Evolutionary conservation across 2,888 invertebrate genomes (phyloP), one percentile per base, ranked within the genome.

Genomic region (Adelognathus sp.): DNA sequence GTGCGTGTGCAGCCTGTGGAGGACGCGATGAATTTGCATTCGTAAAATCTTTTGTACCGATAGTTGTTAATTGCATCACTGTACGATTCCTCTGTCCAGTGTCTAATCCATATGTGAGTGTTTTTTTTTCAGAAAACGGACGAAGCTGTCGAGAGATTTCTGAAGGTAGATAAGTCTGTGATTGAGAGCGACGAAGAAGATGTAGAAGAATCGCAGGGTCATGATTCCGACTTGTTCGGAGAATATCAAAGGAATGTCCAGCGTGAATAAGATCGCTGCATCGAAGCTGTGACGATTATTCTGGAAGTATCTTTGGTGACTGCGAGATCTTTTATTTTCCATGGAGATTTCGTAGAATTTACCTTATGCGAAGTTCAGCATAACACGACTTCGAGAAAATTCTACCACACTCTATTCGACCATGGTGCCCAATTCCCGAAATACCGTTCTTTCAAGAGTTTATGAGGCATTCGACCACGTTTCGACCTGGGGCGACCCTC

Each of bases 61-160:
- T 70, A 29, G 39, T 56, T 63, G 67, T 73, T 69, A 72, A 73
- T 72, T 73, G 52, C 67, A 36, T 61, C 36, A n/a, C n/a, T 72
- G 44, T 61, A 24, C 21, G 29, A 63, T 66, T 27, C 54, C 41
- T 36, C 36, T 2, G n/a, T 64, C 16, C 24, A 11, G 7, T 29
- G n/a, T 5, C 21, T 50, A 50, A 50, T 52, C 50, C 29, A 33
- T 52, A 50, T 50, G 27, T 29, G 39, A n/a, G n/a, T n/a, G n/a
- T n/a, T n/a, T n/a, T n/a, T n/a, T n/a, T 39, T 52, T 66, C 29
- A 11, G 39, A 31, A 56, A 58, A 41, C 66, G 66, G 74, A 74
- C 66, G 74, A 74, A 56, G 31, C 74, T 67, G 76, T 77, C 61
- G 56, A 77, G 76, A 77, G 76, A 77, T 77, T 56, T 29, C 52